These are phyloP conservation scores for Sebastes nivosus DNA, from an alignment of 2,797 vertebrate genomes.

Conservation along the genomic window DNA sequence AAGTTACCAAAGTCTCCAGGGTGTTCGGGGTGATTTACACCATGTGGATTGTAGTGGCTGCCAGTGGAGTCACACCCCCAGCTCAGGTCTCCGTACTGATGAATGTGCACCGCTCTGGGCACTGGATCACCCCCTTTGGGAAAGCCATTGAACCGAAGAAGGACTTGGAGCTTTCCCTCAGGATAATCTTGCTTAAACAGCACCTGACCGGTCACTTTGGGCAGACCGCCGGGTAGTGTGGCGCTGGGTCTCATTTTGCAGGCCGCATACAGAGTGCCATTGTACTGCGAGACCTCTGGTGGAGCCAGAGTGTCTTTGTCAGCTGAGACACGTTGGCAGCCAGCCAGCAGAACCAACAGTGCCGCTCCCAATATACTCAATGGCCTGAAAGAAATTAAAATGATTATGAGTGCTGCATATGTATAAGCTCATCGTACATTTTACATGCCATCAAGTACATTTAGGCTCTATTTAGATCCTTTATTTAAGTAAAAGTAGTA, in stretches of 20 bases:
- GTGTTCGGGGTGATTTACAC: constrained; percentile 86
- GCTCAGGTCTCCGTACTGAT: constrained; percentile 89
- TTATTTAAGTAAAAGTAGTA: neutral
- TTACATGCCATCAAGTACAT: neutral
- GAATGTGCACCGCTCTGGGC: constrained; percentile 90
- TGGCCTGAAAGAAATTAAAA: constrained; percentile 55
- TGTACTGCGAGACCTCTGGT: constrained; percentile 74
- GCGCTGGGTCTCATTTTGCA: constrained; percentile 86
- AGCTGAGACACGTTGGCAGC: constrained; percentile 29
- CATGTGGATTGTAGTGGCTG: constrained; percentile 90
- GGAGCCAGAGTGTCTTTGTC: constrained; percentile 28
- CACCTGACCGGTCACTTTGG: constrained; percentile 85
- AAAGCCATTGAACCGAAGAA: constrained; percentile 86
- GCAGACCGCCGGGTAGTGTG: constrained; percentile 72
- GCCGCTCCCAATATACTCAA: constrained; percentile 1
- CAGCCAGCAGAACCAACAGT: constrained; percentile 59
- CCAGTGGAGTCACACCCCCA: constrained; percentile 87
- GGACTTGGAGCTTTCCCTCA: constrained; percentile 77
- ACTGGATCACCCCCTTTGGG: constrained; percentile 42
- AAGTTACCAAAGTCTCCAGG: constrained; percentile 98
- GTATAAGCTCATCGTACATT: neutral
- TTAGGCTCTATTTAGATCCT: neutral
- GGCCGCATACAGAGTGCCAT: constrained; percentile 81
- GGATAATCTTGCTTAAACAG: constrained; percentile 86
- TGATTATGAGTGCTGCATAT: neutral